Conservation (phyloP, 2,113 vertebrate genomes). For the Indri indri region DNA sequence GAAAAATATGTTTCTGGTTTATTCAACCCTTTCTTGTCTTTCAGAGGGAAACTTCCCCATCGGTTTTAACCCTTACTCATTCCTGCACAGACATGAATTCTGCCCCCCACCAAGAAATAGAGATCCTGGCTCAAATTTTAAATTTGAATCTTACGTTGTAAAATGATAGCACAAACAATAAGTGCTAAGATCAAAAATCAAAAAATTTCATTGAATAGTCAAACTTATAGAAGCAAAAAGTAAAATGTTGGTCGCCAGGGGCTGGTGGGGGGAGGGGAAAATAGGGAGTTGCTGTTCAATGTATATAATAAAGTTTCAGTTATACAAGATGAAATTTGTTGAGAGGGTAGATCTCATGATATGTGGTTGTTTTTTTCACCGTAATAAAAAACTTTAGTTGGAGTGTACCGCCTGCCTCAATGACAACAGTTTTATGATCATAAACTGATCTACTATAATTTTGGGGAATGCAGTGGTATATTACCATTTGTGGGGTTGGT, state of each 20-base stretch:
- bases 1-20: conserved; percentile 64
- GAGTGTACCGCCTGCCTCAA: background rate
- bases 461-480: background rate
- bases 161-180: conserved; percentile 1
- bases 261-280: background rate
- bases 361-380: background rate
- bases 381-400: background rate
- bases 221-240: background rate
- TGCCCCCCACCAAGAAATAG: background rate
- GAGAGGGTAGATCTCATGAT: background rate
- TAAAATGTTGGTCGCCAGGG: background rate
- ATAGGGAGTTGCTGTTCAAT: background rate
- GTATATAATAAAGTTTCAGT: background rate
- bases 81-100: background rate
- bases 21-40: conserved; percentile 39
- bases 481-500: background rate
- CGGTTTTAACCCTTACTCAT: conserved; percentile 35
- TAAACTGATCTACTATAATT: background rate
- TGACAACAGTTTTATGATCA: background rate
- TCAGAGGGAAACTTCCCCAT: conserved; percentile 2
- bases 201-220: background rate
- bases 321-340: background rate
- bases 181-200: background rate
- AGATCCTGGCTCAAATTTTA: background rate
- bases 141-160: conserved; percentile 11